phyloP scores from a whole-genome alignment of 1,140 invertebrate species.

The Trachymyrmex septentrionalis region DNA sequence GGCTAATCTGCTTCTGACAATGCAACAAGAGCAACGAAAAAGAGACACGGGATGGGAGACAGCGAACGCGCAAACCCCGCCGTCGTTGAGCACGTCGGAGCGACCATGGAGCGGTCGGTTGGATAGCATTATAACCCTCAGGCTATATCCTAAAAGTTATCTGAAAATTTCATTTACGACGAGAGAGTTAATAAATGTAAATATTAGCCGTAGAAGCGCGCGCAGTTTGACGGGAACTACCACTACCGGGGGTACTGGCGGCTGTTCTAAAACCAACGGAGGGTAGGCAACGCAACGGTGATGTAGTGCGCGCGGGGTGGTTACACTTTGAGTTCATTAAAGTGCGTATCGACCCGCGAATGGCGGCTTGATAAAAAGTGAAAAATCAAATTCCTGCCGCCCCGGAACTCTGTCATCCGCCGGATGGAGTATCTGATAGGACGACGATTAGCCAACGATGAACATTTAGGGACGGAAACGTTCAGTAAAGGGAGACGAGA shows the following conservation, averaged over 20 bases:
- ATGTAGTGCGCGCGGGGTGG: slow-evolving; percentile 34
- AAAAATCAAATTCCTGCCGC: slow-evolving; percentile 73
- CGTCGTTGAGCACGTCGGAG: slow-evolving; percentile 60
- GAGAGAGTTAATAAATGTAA: slow-evolving; percentile 87
- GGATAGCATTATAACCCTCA: slow-evolving; percentile 83
- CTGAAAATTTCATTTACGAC: slow-evolving; percentile 86
- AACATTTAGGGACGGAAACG: slow-evolving; percentile 20
- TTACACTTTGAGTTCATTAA: slow-evolving; percentile 80
- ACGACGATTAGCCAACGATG: slow-evolving; percentile 25
- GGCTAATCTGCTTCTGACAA: slow-evolving; percentile 84
- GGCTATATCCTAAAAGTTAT: slow-evolving; percentile 86
- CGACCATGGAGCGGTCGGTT: slow-evolving; percentile 68
- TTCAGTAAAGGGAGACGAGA: slow-evolving; percentile 16
- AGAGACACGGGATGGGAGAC: slow-evolving; percentile 38
- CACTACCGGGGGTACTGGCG: slow-evolving; percentile 62
- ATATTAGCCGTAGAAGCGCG: slow-evolving; percentile 84
- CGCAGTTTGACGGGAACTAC: slow-evolving; percentile 81
- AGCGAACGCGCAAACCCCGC: slow-evolving; percentile 67
- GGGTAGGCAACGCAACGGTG: slow-evolving; percentile 44
- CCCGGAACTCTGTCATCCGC: slow-evolving; percentile 67
- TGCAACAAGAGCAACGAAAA: slow-evolving; percentile 67
- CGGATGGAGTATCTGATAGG: slow-evolving; percentile 35
- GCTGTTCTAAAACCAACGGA: slow-evolving; percentile 69
- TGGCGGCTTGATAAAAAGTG: slow-evolving; percentile 67
- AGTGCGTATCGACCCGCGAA: slow-evolving; percentile 76